Base-by-base conservation (phyloP, 2,113 vertebrate species). In the Triplophysa dalaica region DNA sequence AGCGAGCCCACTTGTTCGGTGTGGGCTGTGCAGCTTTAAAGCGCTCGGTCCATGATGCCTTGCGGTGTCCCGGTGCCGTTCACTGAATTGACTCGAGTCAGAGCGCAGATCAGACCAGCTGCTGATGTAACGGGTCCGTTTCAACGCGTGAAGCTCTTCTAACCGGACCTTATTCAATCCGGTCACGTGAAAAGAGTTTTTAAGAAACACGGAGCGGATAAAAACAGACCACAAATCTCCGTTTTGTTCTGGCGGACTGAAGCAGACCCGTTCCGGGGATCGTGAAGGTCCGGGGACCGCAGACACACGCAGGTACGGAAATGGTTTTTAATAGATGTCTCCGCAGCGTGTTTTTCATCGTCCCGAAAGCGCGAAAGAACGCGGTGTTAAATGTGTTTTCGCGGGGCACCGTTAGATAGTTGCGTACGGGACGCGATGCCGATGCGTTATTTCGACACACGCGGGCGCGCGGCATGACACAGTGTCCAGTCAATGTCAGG, bases 51-150 rank as follows among this genome's bases (percentile, higher is more conserved):
- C 91, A 85, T 87, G 85, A 90, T 92, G 91, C 91, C 87, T 92
- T 91, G 91, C 92, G 88, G 87, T 88, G 91, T 88, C 89, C 90
- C 89, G 88, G 29, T 87, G 87, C 76, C 85, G 87, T 81, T 84
- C 81, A 60, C 82, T 78, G 87, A 87, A 48, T 87, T 87, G 83
- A 61, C 41, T 63, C 61, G 52, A 17, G 69, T 67, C 52, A 72
- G 64, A 21, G 62, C 60, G 43, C 43, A 19, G 61, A 22, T 24
- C 68, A n/a, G 41, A 38, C 8, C 62, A 11, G 48, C 63, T 2
- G 77, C 60, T 54, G 62, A 77, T 77, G 62, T 77, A 77, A 77
- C 75, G 75, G 75, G 62, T 48, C 62, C 65, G 64, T 22, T 75
- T 75, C 62, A 54, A 24, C 75, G 22, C 50, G 48, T 11, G 38